Evolutionary conservation across 2,113 vertebrate genomes (phyloP), one percentile per base, ranked within the genome.

Genomic region (Lophius piscatorius): DNA sequence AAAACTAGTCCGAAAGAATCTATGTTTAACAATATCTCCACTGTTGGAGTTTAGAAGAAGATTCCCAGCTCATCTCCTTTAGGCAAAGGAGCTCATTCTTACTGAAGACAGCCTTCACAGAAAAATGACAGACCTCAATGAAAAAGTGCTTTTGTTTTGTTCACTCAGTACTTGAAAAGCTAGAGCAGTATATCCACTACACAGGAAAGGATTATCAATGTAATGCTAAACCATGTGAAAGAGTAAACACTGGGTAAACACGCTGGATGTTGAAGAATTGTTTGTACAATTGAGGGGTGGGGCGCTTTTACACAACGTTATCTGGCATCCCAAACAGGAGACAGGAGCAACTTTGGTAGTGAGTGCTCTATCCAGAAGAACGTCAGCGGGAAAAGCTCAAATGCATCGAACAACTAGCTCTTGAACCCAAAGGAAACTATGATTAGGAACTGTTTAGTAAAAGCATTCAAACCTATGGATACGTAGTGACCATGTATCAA

Each of bases 111-210:
- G 49, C 16, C 42, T 76, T 85, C 67, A 69, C 55, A 58, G 61
- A 46, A 76, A 75, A 74, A 60, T 24, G 13, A 76, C 64, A 59
- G 54, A 21, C 78, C 73, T 74, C 28, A n/a, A 42, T 78, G 60
- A 72, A 73, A 83, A 88, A 88, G 85, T 86, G 83, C 85, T 81
- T 26, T 85, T 49, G 78, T 68, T 76, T 78, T 62, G 67, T 83
- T 78, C 66, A 74, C 70, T 75, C 70, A 17, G 64, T 73, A 79
- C 64, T 65, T 76, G 36, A 59, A 77, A 82, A 83, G 62, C 62
- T 79, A 70, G 64, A 85, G 71, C 65, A 40, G 79, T 72, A 80
- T 70, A 72, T 55, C 74, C 67, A 83, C 72, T 71, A 83, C 78
- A 82, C 55, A 33, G 72, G 72, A 73, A 50, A 48, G 29, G 70